Percentiles rank a stretch among this genome's conserved stretches.
Conservation (phyloP, 2,888 invertebrate species). For the Patella pellucida region DNA sequence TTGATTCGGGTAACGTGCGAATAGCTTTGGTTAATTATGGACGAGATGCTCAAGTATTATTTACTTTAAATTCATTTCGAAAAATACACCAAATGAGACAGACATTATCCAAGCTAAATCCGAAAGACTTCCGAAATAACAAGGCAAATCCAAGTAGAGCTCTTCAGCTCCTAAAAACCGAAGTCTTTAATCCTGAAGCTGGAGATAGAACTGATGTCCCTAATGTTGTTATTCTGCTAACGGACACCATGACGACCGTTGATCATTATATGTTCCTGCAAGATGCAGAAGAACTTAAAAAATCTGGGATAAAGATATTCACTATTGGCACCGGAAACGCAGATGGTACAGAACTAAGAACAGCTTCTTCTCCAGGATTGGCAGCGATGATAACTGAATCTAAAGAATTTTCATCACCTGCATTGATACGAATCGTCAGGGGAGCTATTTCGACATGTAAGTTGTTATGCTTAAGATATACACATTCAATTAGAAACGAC, state of each 20-base stretch:
- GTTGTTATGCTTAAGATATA: too few relatives aligned
- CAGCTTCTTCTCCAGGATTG: constrained; percentile 31
- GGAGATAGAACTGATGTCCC: constrained; percentile 47
- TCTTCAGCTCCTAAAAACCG: constrained; percentile 33
- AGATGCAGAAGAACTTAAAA: constrained; percentile 48
- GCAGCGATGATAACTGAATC: too few relatives aligned
- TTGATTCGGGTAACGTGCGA: constrained; percentile 45
- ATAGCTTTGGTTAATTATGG: constrained; percentile 65
- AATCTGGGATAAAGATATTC: constrained; percentile 47
- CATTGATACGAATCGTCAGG: too few relatives aligned
- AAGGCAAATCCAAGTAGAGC: constrained; percentile 32
- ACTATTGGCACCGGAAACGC: constrained; percentile 41
- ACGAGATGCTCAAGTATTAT: constrained; percentile 44
- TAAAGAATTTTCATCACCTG: too few relatives aligned
- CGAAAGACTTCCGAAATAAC: constrained; percentile 27
- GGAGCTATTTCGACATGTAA: too few relatives aligned
- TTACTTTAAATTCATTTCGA: constrained; percentile 32
- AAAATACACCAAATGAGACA: constrained; percentile 28
- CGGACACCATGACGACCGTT: constrained; percentile 46
- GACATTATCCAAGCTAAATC: constrained; percentile 34
- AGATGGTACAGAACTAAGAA: constrained; percentile 33
- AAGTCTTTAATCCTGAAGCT: constrained; percentile 33
- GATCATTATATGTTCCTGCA: constrained; percentile 36
- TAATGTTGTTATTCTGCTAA: constrained; percentile 53
- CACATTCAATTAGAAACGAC: too few relatives aligned